Conservation (phyloP, 1,140 invertebrate species). For the Protaetia brevitarsis region DNA sequence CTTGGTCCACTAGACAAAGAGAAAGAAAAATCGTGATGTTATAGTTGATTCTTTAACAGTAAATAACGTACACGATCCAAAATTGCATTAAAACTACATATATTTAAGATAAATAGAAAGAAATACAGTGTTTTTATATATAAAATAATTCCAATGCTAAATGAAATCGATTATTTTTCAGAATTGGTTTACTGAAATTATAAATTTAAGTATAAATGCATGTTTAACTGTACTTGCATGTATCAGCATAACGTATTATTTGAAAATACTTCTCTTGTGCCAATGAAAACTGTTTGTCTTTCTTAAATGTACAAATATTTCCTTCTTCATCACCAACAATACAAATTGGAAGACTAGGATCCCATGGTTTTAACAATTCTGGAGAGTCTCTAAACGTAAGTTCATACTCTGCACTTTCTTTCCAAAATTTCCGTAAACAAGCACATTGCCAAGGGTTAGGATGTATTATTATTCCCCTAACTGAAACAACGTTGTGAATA, state of each 20-base stretch:
- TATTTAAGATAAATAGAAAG: too few relatives aligned
- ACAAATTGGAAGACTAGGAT: neutral
- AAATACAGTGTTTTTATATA: too few relatives aligned
- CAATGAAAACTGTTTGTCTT: neutral
- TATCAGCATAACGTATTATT: neutral
- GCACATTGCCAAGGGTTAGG: conserved; percentile 9
- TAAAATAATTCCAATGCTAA: too few relatives aligned
- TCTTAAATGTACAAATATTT: neutral
- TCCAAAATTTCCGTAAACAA: neutral
- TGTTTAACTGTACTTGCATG: neutral
- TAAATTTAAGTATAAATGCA: too few relatives aligned
- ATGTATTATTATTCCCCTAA: neutral
- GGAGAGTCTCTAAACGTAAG: neutral
- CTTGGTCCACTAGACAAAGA: too few relatives aligned
- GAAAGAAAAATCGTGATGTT: too few relatives aligned
- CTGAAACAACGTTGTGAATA: neutral
- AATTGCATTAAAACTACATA: too few relatives aligned
- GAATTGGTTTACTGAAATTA: too few relatives aligned
- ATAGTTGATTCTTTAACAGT: too few relatives aligned
- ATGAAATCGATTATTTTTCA: too few relatives aligned
- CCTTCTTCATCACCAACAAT: neutral
- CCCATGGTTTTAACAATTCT: neutral
- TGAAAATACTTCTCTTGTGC: neutral
- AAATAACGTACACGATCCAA: too few relatives aligned
- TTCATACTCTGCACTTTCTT: neutral